Conservation (phyloP, 2,113 vertebrate genomes). For the Paramormyrops kingsleyae region DNA sequence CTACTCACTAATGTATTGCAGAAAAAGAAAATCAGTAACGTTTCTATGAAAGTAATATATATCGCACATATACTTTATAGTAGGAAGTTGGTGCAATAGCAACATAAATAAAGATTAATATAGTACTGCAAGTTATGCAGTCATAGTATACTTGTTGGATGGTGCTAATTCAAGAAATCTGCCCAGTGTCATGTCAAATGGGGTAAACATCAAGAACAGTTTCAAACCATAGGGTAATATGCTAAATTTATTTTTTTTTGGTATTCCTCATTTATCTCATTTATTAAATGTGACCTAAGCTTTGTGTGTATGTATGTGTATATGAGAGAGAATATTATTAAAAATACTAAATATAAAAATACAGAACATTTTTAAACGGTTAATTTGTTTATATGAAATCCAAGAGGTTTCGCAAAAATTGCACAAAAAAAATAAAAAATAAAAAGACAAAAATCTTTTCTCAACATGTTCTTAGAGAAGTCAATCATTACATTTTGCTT, state of each 20-base stretch:
- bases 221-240: constrained; percentile 48
- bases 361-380: constrained; percentile 68
- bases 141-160: constrained; percentile 35
- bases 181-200: constrained; percentile 40
- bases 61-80: neutral
- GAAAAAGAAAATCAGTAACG: neutral
- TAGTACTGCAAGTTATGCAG: constrained; percentile 40
- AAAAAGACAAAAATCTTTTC: constrained; percentile 25
- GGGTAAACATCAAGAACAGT: constrained; percentile 47
- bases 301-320: constrained; percentile 61
- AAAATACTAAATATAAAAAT: constrained; percentile 77
- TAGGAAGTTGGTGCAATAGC: neutral
- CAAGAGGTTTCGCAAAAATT: constrained; percentile 53
- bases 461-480: constrained; percentile 43
- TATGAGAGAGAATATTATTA: constrained; percentile 69
- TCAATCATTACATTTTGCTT: constrained; percentile 36
- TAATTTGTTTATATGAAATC: constrained; percentile 57
- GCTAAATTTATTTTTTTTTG: constrained; percentile 31
- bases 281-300: constrained; percentile 27
- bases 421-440: constrained; percentile 45
- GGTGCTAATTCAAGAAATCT: constrained; percentile 25
- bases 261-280: constrained; percentile 3
- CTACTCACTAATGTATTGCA: constrained; percentile 13
- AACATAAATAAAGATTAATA: neutral
- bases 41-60: neutral